These are phyloP conservation scores for Platalea minor DNA, from an alignment of 2,797 vertebrate genomes.

Conservation along the genomic window DNA sequence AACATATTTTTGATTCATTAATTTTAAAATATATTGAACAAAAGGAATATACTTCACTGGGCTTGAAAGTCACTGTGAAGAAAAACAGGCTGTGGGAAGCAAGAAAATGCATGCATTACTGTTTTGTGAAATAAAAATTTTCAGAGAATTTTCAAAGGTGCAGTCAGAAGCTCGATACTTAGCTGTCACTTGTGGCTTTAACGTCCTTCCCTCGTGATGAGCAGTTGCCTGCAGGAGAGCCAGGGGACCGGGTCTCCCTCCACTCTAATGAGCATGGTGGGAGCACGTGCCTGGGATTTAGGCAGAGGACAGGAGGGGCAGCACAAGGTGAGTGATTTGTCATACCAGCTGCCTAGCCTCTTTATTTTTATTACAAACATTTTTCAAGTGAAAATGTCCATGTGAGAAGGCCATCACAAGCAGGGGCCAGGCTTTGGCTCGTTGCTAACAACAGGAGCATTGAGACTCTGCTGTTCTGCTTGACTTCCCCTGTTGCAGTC, in stretches of 20 bases:
- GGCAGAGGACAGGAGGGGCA: background rate
- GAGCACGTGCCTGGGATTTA: background rate
- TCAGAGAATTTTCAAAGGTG: background rate
- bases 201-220: background rate
- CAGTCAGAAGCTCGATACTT: background rate
- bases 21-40: background rate
- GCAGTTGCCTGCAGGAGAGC: background rate
- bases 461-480: background rate
- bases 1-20: background rate
- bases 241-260: background rate
- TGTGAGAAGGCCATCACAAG: slow-evolving; percentile 4
- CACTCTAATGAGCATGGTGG: background rate
- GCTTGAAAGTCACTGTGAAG: background rate
- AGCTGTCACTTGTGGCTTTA: background rate
- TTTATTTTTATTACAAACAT: slow-evolving; percentile 48
- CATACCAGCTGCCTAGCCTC: background rate
- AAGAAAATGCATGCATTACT: background rate
- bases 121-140: background rate
- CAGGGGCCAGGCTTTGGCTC: slow-evolving; percentile 15
- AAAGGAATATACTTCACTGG: background rate
- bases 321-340: background rate
- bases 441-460: background rate
- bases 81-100: background rate
- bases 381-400: slow-evolving; percentile 6
- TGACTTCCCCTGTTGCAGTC: background rate